Conservation (phyloP, 1,140 invertebrate species). For the Oryctes rhinoceros region DNA sequence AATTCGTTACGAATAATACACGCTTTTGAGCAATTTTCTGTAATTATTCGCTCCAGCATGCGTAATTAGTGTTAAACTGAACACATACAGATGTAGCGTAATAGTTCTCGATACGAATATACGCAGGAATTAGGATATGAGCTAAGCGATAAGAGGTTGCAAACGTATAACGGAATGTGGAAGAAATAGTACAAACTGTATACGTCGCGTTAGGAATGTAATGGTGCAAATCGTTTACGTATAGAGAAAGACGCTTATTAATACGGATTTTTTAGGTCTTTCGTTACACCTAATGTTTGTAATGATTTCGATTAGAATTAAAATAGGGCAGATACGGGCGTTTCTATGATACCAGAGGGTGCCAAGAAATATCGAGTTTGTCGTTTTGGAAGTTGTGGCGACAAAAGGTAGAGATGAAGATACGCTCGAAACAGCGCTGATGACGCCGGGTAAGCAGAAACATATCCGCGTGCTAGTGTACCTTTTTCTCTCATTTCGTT, state of each 20-base stretch:
- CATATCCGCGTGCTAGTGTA: no score
- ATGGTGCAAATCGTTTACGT: not conserved
- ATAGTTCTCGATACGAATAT: not conserved
- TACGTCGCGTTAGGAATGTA: conserved; percentile 1
- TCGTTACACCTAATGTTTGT: no score
- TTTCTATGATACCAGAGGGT: no score
- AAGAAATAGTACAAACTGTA: not conserved
- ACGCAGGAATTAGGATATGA: not conserved
- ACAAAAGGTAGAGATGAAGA: no score
- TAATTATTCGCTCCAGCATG: conserved; percentile 10
- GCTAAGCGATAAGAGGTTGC: not conserved
- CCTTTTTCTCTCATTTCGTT: no score
- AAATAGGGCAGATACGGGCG: no score
- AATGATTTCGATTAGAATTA: no score
- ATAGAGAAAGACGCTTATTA: not conserved
- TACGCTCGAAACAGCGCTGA: no score
- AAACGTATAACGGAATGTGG: not conserved
- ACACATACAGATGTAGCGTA: not conserved
- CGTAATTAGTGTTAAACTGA: not conserved
- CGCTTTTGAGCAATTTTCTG: conserved; percentile 5
- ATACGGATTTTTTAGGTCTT: no score
- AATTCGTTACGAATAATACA: not conserved
- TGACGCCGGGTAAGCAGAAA: no score
- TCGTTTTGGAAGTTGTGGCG: no score
- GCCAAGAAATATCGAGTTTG: no score